Percentiles rank a stretch among this genome's conserved stretches.
Conservation (phyloP, 2,797 vertebrate genomes). For the Sebastes jordani region DNA sequence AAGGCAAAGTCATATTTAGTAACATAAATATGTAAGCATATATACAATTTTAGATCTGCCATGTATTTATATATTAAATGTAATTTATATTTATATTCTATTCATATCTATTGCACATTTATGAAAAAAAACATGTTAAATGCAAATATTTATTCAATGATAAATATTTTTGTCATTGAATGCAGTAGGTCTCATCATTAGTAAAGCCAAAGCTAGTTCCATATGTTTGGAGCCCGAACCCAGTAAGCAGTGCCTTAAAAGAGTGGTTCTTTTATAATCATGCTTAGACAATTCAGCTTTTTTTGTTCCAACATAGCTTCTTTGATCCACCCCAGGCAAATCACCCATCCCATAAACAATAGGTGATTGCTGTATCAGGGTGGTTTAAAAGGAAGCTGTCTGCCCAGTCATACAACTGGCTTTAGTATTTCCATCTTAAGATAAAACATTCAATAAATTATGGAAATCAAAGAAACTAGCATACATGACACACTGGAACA, state of each 20-base stretch:
- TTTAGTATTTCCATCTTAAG: neutral
- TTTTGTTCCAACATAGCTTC: neutral
- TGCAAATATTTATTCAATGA: neutral
- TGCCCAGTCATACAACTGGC: neutral
- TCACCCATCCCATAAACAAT: neutral
- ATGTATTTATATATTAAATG: neutral
- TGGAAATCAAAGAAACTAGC: neutral
- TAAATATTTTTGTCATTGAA: neutral
- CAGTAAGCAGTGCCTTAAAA: neutral
- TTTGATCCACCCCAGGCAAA: neutral
- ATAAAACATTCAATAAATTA: neutral
- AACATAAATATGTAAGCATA: neutral
- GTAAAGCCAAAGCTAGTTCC: neutral
- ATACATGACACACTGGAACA: neutral
- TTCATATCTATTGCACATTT: neutral
- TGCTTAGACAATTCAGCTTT: neutral
- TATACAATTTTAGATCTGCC: neutral
- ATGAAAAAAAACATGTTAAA: neutral
- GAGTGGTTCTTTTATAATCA: neutral
- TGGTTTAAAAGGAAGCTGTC: neutral
- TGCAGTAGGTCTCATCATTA: too few relatives aligned
- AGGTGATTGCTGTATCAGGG: neutral
- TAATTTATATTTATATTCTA: neutral
- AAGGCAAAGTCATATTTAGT: neutral
- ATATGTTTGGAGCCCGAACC: neutral